Percentiles rank a stretch among this genome's conserved stretches.
These are phyloP conservation scores for Babylonia areolata DNA, from an alignment of 1,140 invertebrate species.

Conservation along the genomic window DNA sequence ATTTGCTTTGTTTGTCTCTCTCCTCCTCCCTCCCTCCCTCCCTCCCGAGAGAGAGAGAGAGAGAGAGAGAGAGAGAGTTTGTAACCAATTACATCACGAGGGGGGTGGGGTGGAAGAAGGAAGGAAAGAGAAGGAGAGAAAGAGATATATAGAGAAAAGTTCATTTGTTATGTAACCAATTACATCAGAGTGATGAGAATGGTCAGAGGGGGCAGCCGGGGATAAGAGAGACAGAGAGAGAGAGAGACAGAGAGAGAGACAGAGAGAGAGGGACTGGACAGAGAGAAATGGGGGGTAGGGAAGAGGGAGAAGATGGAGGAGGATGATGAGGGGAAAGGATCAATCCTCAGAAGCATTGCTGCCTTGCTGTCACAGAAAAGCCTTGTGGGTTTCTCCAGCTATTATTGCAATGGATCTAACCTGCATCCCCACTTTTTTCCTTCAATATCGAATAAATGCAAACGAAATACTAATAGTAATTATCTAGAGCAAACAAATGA, in stretches of 20 bases:
- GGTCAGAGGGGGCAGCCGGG: background rate
- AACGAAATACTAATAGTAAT: no score
- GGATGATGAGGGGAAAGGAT: background rate
- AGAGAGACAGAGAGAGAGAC: slow-evolving; percentile 10
- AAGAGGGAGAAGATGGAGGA: background rate
- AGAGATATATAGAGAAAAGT: background rate
- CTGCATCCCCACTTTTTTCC: no score
- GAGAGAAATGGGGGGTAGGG: background rate
- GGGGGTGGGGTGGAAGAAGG: background rate
- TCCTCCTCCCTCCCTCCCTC: background rate
- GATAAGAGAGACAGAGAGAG: background rate
- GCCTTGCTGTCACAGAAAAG: no score
- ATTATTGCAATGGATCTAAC: no score
- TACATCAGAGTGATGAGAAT: background rate
- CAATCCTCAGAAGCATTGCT: no score
- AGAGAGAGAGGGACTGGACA: background rate
- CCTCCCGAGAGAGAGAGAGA: background rate
- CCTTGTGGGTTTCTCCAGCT: no score
- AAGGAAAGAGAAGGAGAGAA: background rate
- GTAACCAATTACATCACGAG: background rate
- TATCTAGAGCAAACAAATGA: no score
- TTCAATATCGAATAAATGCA: no score
- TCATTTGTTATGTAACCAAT: background rate
- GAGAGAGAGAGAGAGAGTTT: background rate
- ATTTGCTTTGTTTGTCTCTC: background rate